phyloP scores from a whole-genome alignment of 1,140 invertebrate species.

The Caenorhabditis elegans region DNA sequence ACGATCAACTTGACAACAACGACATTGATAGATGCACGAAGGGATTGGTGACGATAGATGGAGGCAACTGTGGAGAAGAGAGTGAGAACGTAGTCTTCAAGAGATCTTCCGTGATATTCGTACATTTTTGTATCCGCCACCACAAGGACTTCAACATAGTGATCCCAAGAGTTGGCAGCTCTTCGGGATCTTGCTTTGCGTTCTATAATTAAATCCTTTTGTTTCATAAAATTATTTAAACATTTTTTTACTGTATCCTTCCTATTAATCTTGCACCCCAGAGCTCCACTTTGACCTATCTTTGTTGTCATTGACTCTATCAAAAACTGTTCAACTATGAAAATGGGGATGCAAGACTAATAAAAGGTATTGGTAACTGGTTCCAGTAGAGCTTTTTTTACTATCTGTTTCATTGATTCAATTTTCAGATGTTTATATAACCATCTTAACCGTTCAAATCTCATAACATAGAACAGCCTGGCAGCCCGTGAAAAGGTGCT shows the following conservation, averaged over 20 bases:
- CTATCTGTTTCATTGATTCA: no score
- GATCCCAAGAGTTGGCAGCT: slow-evolving; percentile 70
- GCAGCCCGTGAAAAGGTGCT: no score
- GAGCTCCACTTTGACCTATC: no score
- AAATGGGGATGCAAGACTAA: no score
- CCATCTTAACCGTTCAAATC: no score
- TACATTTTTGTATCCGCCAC: slow-evolving; percentile 80
- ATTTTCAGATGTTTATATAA: no score
- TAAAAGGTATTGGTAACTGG: no score
- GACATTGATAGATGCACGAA: slow-evolving; percentile 79
- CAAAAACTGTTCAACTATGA: no score
- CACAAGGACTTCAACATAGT: slow-evolving; percentile 79
- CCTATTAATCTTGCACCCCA: no score
- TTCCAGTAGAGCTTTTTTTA: no score
- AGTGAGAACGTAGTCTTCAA: slow-evolving; percentile 77
- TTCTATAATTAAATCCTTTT: neutral
- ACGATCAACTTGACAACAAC: slow-evolving; percentile 75
- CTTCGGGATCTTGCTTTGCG: slow-evolving; percentile 50
- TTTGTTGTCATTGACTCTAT: no score
- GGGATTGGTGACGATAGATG: slow-evolving; percentile 78
- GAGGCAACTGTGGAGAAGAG: slow-evolving; percentile 79
- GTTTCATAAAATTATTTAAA: slow-evolving; percentile 16
- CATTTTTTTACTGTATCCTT: neutral
- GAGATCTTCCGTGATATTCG: slow-evolving; percentile 73
- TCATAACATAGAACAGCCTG: no score